phyloP scores from a whole-genome alignment of 2,888 invertebrate genomes.

The Microchrysa polita region DNA sequence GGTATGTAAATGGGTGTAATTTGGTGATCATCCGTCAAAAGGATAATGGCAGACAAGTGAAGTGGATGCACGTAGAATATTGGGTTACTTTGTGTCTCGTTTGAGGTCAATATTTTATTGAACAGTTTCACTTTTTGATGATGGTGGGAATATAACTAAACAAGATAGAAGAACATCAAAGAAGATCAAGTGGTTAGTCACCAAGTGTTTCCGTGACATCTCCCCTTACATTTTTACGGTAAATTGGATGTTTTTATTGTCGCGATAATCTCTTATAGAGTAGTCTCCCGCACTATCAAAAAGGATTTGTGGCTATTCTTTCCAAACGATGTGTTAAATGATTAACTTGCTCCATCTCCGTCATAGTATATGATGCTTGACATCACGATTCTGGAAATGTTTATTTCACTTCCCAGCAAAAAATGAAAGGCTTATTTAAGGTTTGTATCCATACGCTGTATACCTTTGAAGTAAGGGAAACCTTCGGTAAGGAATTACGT shows the following conservation, averaged over 20 bases:
- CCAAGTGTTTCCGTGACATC: not conserved
- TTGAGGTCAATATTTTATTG: constrained; percentile 9
- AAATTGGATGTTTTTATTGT: not conserved
- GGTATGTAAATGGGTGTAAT: constrained; percentile 57
- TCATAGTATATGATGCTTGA: constrained; percentile 30
- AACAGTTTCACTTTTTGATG: too few species aligned
- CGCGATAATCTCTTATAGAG: not conserved
- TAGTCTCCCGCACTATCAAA: not conserved
- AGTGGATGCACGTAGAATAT: constrained; percentile 22
- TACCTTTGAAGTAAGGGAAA: too few species aligned
- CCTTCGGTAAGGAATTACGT: too few species aligned
- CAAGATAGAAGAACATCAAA: too few species aligned
- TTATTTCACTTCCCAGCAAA: too few species aligned
- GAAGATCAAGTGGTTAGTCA: too few species aligned
- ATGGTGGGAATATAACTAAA: too few species aligned
- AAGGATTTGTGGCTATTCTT: not conserved
- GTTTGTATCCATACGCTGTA: too few species aligned
- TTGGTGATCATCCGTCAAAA: constrained; percentile 55
- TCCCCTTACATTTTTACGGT: constrained; percentile 10
- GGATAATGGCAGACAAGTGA: constrained; percentile 32
- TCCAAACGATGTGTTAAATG: constrained; percentile 29
- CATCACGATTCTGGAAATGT: constrained; percentile 26
- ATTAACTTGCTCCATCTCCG: constrained; percentile 35
- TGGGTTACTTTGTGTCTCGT: constrained; percentile 12
- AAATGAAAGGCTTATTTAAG: too few species aligned